Base-by-base conservation (phyloP, 2,113 vertebrate species). In the Albula glossodonta region DNA sequence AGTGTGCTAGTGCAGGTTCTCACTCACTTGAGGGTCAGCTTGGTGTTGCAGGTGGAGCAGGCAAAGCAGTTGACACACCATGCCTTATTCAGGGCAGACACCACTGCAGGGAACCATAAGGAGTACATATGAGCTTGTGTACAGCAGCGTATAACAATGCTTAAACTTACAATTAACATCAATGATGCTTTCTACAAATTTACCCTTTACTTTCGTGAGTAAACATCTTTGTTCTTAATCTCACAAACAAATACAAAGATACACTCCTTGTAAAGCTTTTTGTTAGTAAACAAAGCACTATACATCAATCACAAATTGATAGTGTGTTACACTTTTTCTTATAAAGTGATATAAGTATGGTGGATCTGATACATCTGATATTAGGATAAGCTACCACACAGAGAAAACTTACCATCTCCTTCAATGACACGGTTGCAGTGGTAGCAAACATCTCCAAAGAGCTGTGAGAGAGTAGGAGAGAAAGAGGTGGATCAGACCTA, bases 401-500 rank as follows among this genome's bases (percentile, higher is more conserved):
- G 19, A 53, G 12, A 87, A 87, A 81, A 85, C 97, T 97, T 90
- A 99, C 98, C 98, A 81, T 99, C 98, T 90, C 98, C 98, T 96
- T 99, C 98, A 90, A 99, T 99, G 22, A 99, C 98, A 87, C 96
- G 97, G 85, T 99, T 99, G 95, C 98, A 99, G 90, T 99, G 98
- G 94, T 98, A 99, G 91, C 98, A 99, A 88, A 99, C 98, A 90
- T 99, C 98, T 87, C 98, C 98, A 48, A 99, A 99, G 0, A 99
- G 96, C 98, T 99, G 93, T 82, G 87, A 77, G 91, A 51, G 13
- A 12, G 11, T 80, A 2, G 31, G 88, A 82, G 88, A 86, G 81
- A 57, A 78, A 51, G 13, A 51, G 22, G 31, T 4, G 56, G 15
- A 31, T 66, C 60, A 66, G 19, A 22, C 60, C 31, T 41, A 41